Evolutionary conservation across 2,888 invertebrate genomes (phyloP).

Genomic region (Zygothrica quintamaculata): DNA sequence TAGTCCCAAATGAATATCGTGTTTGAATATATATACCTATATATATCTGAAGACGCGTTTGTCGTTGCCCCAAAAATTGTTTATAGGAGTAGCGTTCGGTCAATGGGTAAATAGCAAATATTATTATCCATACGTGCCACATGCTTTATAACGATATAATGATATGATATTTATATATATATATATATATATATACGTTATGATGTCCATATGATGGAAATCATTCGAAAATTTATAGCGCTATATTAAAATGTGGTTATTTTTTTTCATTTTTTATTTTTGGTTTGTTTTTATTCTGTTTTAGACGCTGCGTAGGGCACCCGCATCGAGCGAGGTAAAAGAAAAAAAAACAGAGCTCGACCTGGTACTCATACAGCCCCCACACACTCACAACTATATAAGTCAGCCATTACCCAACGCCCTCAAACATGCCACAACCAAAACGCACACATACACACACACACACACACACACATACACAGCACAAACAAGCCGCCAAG

Average conservation of each 20-base stretch:
- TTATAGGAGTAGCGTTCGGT: constrained; percentile 36
- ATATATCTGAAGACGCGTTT: background rate
- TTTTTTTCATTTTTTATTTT: no score
- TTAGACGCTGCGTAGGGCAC: background rate
- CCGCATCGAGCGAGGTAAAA: background rate
- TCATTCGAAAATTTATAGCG: constrained; percentile 34
- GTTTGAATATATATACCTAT: no score
- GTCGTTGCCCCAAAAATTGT: constrained; percentile 29
- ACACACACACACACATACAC: no score
- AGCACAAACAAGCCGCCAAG: constrained; percentile 13
- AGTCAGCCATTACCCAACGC: background rate
- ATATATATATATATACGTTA: constrained; percentile 11
- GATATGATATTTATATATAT: no score
- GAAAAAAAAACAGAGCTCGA: background rate
- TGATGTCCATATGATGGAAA: constrained; percentile 24
- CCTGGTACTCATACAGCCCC: background rate
- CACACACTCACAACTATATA: background rate
- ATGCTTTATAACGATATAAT: no score
- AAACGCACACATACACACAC: no score
- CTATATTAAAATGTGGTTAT: constrained; percentile 19
- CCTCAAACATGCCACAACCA: background rate
- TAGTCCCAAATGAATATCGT: constrained; percentile 6
- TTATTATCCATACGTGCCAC: constrained; percentile 7
- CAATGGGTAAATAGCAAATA: constrained; percentile 16
- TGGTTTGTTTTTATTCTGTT: constrained; percentile 12